phyloP scores from a whole-genome alignment of 2,888 invertebrate genomes.

The Cheiracanthium punctorium region DNA sequence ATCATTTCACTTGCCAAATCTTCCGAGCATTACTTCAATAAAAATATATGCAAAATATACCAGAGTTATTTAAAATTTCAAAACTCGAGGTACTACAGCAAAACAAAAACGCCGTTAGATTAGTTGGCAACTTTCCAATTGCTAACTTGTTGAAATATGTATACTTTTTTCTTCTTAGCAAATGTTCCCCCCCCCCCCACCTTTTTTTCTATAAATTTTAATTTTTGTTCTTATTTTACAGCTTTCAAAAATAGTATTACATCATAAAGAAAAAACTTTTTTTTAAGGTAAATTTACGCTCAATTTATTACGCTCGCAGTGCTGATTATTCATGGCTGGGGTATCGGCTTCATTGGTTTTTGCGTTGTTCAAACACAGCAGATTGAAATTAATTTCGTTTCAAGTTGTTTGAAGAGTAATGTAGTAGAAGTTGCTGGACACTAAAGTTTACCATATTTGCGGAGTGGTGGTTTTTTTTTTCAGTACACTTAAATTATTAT shows the following conservation, averaged over 20 bases:
- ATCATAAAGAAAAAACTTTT: background rate
- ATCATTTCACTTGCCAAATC: no score
- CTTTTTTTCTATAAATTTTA: background rate
- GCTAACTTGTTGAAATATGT: slow-evolving; percentile 34
- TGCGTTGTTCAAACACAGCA: no score
- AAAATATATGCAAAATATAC: no score
- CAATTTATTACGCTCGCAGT: background rate
- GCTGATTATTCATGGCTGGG: background rate
- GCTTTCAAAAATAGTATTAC: background rate
- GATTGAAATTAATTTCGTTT: no score
- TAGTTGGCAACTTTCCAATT: slow-evolving; percentile 47
- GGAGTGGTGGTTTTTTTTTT: no score
- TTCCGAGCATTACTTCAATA: no score
- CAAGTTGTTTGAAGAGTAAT: no score
- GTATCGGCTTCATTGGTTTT: no score
- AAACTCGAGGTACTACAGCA: slow-evolving; percentile 19
- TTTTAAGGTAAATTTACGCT: background rate
- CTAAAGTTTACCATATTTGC: no score
- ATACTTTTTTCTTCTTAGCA: slow-evolving; percentile 41
- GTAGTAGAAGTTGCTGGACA: no score
- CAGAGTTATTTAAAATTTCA: slow-evolving; percentile 37
- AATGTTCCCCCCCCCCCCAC: background rate
- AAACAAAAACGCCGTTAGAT: slow-evolving; percentile 27
- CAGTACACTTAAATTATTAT: no score
- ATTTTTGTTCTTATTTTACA: background rate